Evolutionary conservation across 2,888 invertebrate genomes (phyloP).

Genomic region (Capitulum mitella): DNA sequence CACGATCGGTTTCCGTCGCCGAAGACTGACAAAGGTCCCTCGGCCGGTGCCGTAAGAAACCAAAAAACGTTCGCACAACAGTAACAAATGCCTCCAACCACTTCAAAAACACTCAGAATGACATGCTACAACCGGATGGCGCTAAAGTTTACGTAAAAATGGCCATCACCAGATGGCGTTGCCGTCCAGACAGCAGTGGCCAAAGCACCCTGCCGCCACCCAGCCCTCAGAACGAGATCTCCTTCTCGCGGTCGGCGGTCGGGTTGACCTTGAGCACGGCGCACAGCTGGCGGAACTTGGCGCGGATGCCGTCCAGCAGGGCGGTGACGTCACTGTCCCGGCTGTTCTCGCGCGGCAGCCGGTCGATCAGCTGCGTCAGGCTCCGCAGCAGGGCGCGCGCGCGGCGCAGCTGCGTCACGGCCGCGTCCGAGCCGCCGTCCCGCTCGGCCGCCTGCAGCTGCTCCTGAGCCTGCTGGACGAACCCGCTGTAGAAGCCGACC

Average conservation of each 20-base stretch:
- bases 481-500: background rate
- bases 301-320: conserved; percentile 56
- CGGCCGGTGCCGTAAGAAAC: too few relatives aligned
- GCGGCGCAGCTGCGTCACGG: background rate
- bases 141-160: too few relatives aligned
- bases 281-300: conserved; percentile 61
- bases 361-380: background rate
- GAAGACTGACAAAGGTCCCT: too few relatives aligned
- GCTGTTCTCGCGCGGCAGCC: background rate
- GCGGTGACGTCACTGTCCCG: background rate
- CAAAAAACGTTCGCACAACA: too few relatives aligned
- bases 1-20: too few relatives aligned
- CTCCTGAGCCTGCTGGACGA: background rate
- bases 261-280: conserved; percentile 51
- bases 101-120: too few relatives aligned
- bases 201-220: too few relatives aligned
- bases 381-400: background rate
- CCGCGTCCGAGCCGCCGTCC: background rate
- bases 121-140: too few relatives aligned
- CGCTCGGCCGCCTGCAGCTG: background rate
- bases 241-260: background rate
- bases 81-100: too few relatives aligned
- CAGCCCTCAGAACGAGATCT: background rate
- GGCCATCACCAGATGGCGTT: too few relatives aligned
- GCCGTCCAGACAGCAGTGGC: too few relatives aligned